These are phyloP conservation scores for Danio albolineatus DNA, from an alignment of 2,797 vertebrate species.

Conservation along the genomic window DNA sequence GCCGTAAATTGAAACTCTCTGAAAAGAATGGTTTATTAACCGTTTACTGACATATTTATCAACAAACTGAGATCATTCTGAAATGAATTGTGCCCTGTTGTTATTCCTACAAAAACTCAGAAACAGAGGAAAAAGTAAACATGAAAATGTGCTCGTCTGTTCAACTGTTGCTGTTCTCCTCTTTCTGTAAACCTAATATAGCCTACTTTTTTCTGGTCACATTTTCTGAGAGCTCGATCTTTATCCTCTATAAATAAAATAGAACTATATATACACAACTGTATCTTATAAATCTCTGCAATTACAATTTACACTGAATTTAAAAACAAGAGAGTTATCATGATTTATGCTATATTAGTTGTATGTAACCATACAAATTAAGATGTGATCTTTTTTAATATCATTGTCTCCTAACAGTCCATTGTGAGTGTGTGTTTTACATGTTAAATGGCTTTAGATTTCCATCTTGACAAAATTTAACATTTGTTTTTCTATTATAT, in stretches of 20 bases:
- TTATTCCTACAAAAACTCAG: neutral
- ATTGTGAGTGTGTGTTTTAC: neutral
- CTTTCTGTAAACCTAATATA: neutral
- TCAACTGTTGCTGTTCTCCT: conserved; percentile 5
- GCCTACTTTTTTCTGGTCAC: conserved; percentile 18
- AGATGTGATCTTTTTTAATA: neutral
- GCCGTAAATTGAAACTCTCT: neutral
- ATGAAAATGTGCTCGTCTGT: neutral
- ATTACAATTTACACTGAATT: conserved; percentile 40
- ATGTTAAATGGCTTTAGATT: neutral
- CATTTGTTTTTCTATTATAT: neutral
- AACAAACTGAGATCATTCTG: neutral
- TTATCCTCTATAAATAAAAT: conserved; percentile 55
- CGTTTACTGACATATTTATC: neutral
- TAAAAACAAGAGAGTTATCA: neutral
- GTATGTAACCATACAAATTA: conserved; percentile 17
- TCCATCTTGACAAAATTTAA: neutral
- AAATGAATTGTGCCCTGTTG: neutral
- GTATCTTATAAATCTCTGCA: conserved; percentile 46
- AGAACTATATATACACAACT: conserved; percentile 50
- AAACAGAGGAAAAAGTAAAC: neutral
- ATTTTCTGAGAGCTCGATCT: conserved; percentile 8
- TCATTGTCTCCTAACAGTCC: neutral
- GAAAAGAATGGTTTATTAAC: neutral
- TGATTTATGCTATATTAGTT: conserved; percentile 13